Evolutionary conservation across 2,888 invertebrate species (phyloP), one percentile per base, ranked within the genome.

Genomic region (Pristionchus arcanus): DNA sequence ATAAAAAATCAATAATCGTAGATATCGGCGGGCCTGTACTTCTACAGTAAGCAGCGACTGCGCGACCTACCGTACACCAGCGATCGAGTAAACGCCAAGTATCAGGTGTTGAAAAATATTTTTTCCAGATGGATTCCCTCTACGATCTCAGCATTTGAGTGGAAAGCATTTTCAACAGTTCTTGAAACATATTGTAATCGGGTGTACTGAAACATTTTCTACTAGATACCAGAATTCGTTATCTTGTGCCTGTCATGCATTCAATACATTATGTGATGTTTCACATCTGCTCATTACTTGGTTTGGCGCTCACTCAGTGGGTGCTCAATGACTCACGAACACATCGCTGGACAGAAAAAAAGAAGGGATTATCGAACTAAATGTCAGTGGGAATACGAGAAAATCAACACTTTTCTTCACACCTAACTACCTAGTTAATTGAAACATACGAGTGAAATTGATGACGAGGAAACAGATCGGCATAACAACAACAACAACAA

Each of bases 51-150:
- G 74, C 74, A 25, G 11, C 74, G 42, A 5, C n/a, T 77, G 42
- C 74, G 16, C 74, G 21, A 77, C 42, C 25, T 77, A 77, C 74
- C 74, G 42, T 77, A 77, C 74, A 77, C 74, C 25, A 77, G 74
- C 25, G 74, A 77, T 42, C 37, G 74, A 77, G 74, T 77, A 25
- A 37, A 77, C 25, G 74, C 74, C 37, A 77, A 77, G 42, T 77
- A 77, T 77, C 74, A 77, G 74, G 74, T 42, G 42, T 15, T 31
- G 16, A 31, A 31, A 49, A 68, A 1, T 68, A 4, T 71, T 5
- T 66, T 66, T n/a, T 66, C 13, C 0, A 11, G 2, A 19, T 15
- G 21, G 55, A 0, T 21, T 21, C 19, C 55, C 13, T 21, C 0
- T 19, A 3, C 55, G 3, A 21, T 55, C 21, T 16, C 2, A 55